Conservation (phyloP, 2,113 vertebrate species). For the Alethe diademata region DNA sequence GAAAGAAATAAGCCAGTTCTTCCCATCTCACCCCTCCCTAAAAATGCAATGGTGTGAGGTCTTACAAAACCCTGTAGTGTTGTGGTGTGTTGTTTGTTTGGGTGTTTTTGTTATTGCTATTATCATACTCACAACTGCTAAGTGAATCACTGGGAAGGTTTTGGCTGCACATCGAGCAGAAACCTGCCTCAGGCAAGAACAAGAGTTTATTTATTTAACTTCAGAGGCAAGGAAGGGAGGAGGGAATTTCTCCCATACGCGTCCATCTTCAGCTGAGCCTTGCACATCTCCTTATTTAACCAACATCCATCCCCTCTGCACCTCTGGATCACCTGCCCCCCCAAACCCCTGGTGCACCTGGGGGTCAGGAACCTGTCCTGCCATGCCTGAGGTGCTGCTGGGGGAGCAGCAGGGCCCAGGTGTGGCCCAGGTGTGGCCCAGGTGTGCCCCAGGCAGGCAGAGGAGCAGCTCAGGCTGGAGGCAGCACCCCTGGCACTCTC, state of each 20-base stretch:
- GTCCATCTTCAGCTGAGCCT: background rate
- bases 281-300: background rate
- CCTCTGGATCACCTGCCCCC: background rate
- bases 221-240: background rate
- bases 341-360: background rate
- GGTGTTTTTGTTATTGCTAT: constrained; percentile 14
- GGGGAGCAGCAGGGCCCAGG: background rate
- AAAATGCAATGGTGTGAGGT: background rate
- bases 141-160: constrained; percentile 19
- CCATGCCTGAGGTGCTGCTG: background rate
- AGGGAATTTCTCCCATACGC: background rate
- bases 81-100: background rate
- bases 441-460: rapidly evolving
- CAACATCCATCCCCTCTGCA: background rate
- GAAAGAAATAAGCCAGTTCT: constrained; percentile 12
- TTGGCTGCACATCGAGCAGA: constrained; percentile 16
- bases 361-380: background rate
- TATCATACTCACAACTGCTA: constrained; percentile 38
- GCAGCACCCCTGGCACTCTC: background rate
- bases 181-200: constrained; percentile 50
- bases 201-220: constrained; percentile 38
- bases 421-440: background rate
- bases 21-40: background rate
- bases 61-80: background rate
- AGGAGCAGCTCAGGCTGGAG: background rate